Evolutionary conservation across 2,797 vertebrate genomes (phyloP), one percentile per base, ranked within the genome.

Genomic region (Spatula clypeata): DNA sequence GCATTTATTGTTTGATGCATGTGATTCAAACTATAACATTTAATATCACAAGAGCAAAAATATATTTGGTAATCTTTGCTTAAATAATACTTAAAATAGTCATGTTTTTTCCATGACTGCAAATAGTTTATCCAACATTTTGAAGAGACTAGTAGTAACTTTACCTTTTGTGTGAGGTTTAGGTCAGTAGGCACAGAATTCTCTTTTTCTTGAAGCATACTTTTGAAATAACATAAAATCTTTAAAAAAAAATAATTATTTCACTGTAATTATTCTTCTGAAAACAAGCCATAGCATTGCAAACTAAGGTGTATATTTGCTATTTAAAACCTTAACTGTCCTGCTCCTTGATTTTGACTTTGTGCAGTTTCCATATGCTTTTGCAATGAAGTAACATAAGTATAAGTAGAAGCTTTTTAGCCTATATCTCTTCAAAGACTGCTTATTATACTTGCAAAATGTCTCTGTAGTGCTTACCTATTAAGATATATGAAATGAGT

Each of bases 391-490:
- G 36, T 73, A 66, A 74, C 38, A 10, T 47, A 45, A 79, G 76
- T 70, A 31, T 10, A 44, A 40, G 26, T 62, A 71, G 76, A 79
- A 72, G n/a, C 49, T 86, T 85, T 58, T 53, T 79, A 66, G 45
- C 45, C 38, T 57, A 0, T 32, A 14, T 86, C 27, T 19, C 11
- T 91, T 91, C 20, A 36, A 47, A 79, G 73, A 34, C 11, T 74
- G 29, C 11, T 74, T 81, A 55, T 79, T 93, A 58, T 82, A 82
- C 40, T 74, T 49, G 34, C 74, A 49, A 79, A 74, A 45, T 75
- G 40, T 61, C 11, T 90, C 44, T 83, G 49, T 72, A 54, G 6
- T 14, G 26, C 19, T 62, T 26, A 45, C 47, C 44, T 93, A 19
- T 58, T n/a, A 67, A 81, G 75, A 60, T 44, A 13, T n/a, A 61